Base-by-base conservation (phyloP, 2,888 invertebrate genomes). In the Plebejus argus region DNA sequence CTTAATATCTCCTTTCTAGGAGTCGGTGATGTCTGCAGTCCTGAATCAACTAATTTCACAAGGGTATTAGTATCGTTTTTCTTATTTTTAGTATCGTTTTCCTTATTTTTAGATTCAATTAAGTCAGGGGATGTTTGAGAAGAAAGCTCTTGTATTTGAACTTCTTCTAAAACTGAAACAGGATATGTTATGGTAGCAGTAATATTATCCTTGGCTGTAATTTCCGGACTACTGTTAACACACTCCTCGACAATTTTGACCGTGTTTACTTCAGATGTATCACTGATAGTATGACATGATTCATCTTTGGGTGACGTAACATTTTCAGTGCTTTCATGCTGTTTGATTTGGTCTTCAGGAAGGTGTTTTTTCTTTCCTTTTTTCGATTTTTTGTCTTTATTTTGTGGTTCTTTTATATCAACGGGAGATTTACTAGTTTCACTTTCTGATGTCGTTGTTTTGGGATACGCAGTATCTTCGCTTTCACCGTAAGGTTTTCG, bases 241-340 rank as follows among this genome's bases (percentile, higher is more conserved):
- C 93, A 93, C 90, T 96, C 96, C 90, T 96, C 96, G 15, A 96
- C 87, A 49, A 96, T 92, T 91, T 96, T 96, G 0, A 96, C 95
- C 7, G 95, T 94, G 28, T 92, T 93, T 3, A 95, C 93, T 77
- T 95, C 95, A 12, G 95, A 95, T 75, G 89, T 91, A 82, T 95
- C 95, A 79, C 95, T 95, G 78, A 96, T 90, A 4, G 95, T 95
- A 82, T 92, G 95, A 81, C 94, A 95, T 5, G 95, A 95, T 82
- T 95, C 96, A 80, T 95, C 94, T 79, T 92, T 92, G 1, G 95
- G 95, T 3, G 95, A 90, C 83, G 88, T 92, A 82, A 90, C 86
- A 79, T 92, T 83, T 84, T 95, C 95, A 84, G 89, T 90, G n/a
- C 91, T 91, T 89, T 94, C 94, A 81, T 88, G 93, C 83, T 94